Evolutionary conservation across 2,888 invertebrate species (phyloP).

Genomic region (Holacanthella duospinosa): DNA sequence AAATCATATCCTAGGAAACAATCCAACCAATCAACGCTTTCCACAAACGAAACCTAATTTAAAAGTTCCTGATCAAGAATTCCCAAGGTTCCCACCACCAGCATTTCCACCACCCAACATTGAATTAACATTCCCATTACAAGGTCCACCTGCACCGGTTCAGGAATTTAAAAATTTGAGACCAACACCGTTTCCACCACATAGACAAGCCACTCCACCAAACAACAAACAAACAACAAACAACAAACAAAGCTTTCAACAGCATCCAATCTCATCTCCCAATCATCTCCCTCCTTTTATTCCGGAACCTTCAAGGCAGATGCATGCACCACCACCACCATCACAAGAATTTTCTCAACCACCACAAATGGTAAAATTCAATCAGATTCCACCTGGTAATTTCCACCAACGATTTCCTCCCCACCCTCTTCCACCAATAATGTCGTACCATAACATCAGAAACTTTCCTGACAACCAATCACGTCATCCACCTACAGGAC

Average conservation of each 20-base stretch:
- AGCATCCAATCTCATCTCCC: background rate
- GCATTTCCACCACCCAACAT: too few species aligned
- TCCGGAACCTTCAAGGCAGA: background rate
- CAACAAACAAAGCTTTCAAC: too few species aligned
- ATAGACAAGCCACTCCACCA: too few species aligned
- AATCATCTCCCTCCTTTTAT: background rate
- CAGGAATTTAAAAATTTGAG: background rate
- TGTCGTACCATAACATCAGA: too few species aligned
- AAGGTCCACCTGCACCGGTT: background rate
- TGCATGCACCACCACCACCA: background rate
- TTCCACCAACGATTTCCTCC: background rate
- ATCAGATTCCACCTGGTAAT: background rate
- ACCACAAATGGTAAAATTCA: background rate
- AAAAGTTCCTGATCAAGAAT: too few species aligned
- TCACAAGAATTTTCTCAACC: background rate
- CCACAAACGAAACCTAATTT: background rate
- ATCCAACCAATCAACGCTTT: too few species aligned
- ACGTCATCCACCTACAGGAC: background rate
- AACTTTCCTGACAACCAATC: background rate
- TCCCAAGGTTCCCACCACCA: background rate
- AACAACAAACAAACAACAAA: too few species aligned
- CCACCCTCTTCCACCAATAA: background rate
- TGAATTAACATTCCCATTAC: too few species aligned
- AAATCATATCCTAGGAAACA: background rate
- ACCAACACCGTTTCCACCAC: background rate